phyloP scores from a whole-genome alignment of 2,888 invertebrate species.

The Sympetrum striolatum region DNA sequence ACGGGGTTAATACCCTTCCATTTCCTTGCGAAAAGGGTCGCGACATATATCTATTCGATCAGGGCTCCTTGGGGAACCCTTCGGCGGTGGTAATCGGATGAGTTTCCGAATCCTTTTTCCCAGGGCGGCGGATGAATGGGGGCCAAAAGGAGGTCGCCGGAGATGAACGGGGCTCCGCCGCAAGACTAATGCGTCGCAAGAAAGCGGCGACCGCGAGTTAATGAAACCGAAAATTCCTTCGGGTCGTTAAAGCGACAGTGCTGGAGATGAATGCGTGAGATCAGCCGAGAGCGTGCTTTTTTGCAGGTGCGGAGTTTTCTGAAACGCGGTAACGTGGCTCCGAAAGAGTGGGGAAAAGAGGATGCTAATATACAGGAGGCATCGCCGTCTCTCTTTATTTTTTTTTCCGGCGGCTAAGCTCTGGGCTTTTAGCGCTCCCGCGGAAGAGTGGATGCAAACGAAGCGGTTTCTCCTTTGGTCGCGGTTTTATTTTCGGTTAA shows the following conservation, averaged over 20 bases:
- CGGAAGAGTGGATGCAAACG: no score
- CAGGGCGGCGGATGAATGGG: background rate
- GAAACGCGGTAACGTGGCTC: background rate
- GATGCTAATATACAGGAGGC: background rate
- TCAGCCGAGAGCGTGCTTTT: background rate
- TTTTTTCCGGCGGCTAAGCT: background rate
- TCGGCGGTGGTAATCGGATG: background rate
- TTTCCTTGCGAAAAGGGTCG: background rate
- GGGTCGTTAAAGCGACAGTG: background rate
- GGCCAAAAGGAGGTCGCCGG: background rate
- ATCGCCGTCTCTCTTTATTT: background rate
- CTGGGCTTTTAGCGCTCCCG: no score
- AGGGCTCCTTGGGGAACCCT: background rate
- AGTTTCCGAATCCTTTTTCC: background rate
- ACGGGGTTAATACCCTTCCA: background rate
- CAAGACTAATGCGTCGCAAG: background rate
- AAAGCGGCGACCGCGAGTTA: background rate
- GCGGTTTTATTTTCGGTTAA: no score
- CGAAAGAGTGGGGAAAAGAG: background rate
- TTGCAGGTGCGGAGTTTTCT: background rate
- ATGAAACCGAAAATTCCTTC: background rate
- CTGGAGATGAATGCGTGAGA: background rate
- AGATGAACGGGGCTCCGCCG: background rate
- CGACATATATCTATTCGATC: background rate
- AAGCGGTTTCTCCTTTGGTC: no score